Evolutionary conservation across 2,113 vertebrate genomes (phyloP), one percentile per base, ranked within the genome.

Genomic region (Proterorhinus semilunaris): DNA sequence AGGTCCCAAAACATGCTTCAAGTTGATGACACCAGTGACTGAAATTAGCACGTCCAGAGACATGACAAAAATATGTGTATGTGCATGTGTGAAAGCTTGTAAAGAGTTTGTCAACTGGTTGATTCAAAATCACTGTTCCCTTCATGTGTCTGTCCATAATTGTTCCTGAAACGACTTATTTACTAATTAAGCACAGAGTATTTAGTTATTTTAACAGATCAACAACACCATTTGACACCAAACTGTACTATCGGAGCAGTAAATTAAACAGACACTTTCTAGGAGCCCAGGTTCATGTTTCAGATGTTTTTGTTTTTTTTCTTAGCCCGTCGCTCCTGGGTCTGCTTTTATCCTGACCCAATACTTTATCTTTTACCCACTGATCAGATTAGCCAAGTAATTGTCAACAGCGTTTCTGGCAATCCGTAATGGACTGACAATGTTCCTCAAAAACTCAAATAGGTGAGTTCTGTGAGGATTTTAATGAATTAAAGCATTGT

Each of bases 1-100:
- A 73, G 79, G 85, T 83, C 71, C 73, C 75, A 79, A 86, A 82
- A 87, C 88, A 84, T 79, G 74, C 62, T 84, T 82, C 67, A 52
- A 86, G 72, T 69, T 47, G 62, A 75, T 87, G 81, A 78, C 74
- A 78, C 87, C 66, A 75, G 66, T 61, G 78, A 84, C 74, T 86
- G 80, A 76, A 76, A 80, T 81, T 72, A 80, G 81, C 65, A 80
- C n/a, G n/a, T n/a, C n/a, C n/a, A 21, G 21, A 21, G 21, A 21
- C 21, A 21, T 74, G 71, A 77, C 80, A 82, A 75, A 62, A 85
- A 36, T 36, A 36, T 36, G 27, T 36, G 2, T 36, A 36, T 36
- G 27, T 36, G 27, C 27, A 36, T 36, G 27, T 3, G 27, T 36
- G 27, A 36, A 36, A 36, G 27, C 4, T 36, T 36, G 3, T 36